A percentile compares a stretch with the other conserved stretches of the same genome.
Evolutionary conservation across 1,140 invertebrate genomes (phyloP).

Genomic region (Drosophila pectinifera): DNA sequence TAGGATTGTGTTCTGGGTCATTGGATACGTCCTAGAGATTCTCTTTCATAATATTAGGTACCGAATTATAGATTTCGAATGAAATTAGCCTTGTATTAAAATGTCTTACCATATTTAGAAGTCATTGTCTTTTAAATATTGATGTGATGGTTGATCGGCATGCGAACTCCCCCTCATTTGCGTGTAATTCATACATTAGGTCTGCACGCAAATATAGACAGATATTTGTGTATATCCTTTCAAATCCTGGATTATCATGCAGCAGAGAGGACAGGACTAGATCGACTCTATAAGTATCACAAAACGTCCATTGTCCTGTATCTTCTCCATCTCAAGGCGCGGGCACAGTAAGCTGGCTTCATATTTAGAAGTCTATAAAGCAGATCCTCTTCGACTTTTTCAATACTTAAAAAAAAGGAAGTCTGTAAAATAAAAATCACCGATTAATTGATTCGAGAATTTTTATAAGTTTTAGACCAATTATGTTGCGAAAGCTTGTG

Average conservation of each 20-base stretch:
- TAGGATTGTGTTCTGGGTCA: not conserved
- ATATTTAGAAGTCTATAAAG: not conserved
- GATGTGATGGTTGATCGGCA: not conserved
- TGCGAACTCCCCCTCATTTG: not conserved
- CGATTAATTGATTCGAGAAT: slow-evolving; percentile 22
- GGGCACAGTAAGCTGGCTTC: not conserved
- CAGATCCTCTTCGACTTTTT: not conserved
- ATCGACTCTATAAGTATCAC: not conserved
- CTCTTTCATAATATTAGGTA: not conserved
- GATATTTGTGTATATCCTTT: not conserved
- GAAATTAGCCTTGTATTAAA: not conserved
- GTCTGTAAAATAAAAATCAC: slow-evolving; percentile 29
- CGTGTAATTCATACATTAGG: not conserved
- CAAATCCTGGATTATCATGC: not conserved
- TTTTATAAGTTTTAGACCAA: slow-evolving; percentile 21
- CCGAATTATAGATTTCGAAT: not conserved
- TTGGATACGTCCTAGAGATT: not conserved
- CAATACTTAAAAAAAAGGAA: slow-evolving; percentile 2
- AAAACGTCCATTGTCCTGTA: not conserved
- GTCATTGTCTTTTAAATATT: not conserved
- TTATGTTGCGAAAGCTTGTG: slow-evolving; percentile 36
- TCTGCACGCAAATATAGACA: not conserved
- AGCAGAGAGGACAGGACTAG: not conserved
- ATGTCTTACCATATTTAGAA: not conserved
- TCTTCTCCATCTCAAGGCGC: not conserved